These are phyloP conservation scores for Subanguina moxae DNA, from an alignment of 1,140 invertebrate species.

Conservation along the genomic window DNA sequence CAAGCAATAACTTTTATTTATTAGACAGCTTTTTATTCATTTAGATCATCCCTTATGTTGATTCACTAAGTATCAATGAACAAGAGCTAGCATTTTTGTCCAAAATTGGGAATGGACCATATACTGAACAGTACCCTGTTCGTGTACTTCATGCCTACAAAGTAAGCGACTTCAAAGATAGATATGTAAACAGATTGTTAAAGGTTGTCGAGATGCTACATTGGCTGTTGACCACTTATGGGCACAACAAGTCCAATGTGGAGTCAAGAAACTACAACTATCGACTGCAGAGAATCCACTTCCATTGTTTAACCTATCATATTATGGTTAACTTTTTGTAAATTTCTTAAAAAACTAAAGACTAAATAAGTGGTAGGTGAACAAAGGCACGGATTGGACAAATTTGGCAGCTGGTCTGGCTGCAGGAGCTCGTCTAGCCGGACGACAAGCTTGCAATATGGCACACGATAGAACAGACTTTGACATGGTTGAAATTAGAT, in stretches of 20 bases:
- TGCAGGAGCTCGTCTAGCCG: slow-evolving; percentile 61
- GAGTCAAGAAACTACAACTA: slow-evolving; percentile 53
- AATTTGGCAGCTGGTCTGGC: slow-evolving; percentile 61
- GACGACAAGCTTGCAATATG: slow-evolving; percentile 62
- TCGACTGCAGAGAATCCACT: slow-evolving; percentile 62
- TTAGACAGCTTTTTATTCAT: slow-evolving; percentile 11
- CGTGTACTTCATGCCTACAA: slow-evolving; percentile 54
- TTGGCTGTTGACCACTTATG: slow-evolving; percentile 61
- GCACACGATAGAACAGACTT: slow-evolving; percentile 45
- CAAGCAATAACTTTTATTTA: slow-evolving; percentile 6
- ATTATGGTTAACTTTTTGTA: slow-evolving; percentile 58
- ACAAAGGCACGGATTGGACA: slow-evolving; percentile 58
- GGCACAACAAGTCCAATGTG: slow-evolving; percentile 54
- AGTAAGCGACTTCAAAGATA: slow-evolving; percentile 2
- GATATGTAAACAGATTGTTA: not conserved
- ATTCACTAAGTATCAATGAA: slow-evolving; percentile 62
- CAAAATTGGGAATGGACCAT: slow-evolving; percentile 60
- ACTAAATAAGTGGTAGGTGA: slow-evolving; percentile 25
- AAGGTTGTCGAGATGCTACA: slow-evolving; percentile 62
- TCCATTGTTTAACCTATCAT: slow-evolving; percentile 63
- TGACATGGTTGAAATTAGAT: slow-evolving; percentile 49
- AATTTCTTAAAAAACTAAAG: slow-evolving; percentile 13
- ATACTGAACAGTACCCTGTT: slow-evolving; percentile 53
- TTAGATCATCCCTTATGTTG: slow-evolving; percentile 60
- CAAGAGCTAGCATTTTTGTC: slow-evolving; percentile 61